phyloP scores from a whole-genome alignment of 2,888 invertebrate species.

The Sinelater perroti region DNA sequence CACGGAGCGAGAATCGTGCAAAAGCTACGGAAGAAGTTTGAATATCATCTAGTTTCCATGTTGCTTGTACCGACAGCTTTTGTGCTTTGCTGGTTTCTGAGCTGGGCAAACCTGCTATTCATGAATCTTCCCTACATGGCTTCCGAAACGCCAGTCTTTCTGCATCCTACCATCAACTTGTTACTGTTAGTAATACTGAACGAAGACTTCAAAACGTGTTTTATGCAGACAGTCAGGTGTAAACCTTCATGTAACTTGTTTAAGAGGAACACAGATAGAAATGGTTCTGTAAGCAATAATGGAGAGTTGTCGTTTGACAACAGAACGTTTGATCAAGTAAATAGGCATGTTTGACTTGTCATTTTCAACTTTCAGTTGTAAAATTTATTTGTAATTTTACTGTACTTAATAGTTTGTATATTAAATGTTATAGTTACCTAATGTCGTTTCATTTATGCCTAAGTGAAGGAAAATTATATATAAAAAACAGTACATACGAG shows the following conservation, averaged over 20 bases:
- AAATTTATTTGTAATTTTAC: no score
- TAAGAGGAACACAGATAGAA: background rate
- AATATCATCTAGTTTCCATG: slow-evolving; percentile 21
- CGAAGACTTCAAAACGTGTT: background rate
- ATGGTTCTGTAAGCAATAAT: background rate
- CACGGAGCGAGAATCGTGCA: slow-evolving; percentile 21
- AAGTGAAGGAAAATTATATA: no score
- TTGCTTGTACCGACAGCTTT: slow-evolving; percentile 26
- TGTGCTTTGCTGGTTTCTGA: slow-evolving; percentile 23
- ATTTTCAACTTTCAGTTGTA: background rate
- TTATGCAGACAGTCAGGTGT: background rate
- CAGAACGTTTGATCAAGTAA: background rate
- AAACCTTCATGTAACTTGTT: background rate
- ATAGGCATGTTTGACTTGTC: background rate
- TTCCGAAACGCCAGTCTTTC: slow-evolving; percentile 22
- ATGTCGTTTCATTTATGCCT: no score
- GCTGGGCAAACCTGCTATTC: slow-evolving; percentile 25
- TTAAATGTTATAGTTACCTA: no score
- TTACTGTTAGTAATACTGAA: background rate
- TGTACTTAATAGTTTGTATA: background rate
- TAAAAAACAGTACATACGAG: no score
- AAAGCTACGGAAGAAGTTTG: slow-evolving; percentile 8
- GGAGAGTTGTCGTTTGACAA: background rate
- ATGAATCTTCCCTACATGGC: slow-evolving; percentile 18
- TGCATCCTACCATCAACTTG: slow-evolving; percentile 1